phyloP scores from a whole-genome alignment of 2,888 invertebrate species.

The Drosophila silvestris region DNA sequence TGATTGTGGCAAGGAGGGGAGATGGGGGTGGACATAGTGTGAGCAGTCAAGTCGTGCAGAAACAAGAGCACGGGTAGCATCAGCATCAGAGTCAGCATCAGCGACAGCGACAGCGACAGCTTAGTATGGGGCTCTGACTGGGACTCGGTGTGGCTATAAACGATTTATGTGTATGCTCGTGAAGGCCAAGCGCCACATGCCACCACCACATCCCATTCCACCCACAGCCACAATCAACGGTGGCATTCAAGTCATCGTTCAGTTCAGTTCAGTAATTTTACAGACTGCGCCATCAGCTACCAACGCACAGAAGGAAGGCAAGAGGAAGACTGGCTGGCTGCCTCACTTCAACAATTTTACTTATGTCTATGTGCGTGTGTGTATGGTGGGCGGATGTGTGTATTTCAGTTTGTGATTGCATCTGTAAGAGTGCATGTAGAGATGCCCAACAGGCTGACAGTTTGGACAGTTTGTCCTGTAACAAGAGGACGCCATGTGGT shows the following conservation, averaged over 20 bases:
- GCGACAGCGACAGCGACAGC: constrained; percentile 41
- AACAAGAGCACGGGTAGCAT: constrained; percentile 50
- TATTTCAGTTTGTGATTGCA: constrained; percentile 70
- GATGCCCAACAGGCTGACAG: constrained; percentile 46
- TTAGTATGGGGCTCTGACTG: constrained; percentile 41
- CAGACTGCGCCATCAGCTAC: constrained; percentile 75
- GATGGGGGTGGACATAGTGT: constrained; percentile 27
- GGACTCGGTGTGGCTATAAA: constrained; percentile 73
- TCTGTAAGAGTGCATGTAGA: constrained; percentile 59
- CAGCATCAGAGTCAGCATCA: constrained; percentile 45
- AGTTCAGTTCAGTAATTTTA: constrained; percentile 81
- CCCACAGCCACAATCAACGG: constrained; percentile 32
- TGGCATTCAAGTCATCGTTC: constrained; percentile 79
- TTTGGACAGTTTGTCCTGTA: constrained; percentile 40
- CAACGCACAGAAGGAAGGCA: constrained; percentile 62
- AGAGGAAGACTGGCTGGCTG: constrained; percentile 33
- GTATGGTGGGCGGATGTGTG: constrained; percentile 34
- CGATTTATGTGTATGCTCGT: constrained; percentile 76
- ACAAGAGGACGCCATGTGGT: constrained; percentile 3
- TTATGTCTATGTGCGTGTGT: not conserved
- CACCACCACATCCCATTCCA: constrained; percentile 18
- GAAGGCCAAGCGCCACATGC: constrained; percentile 63
- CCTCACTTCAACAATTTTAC: constrained; percentile 12
- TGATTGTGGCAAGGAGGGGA: constrained; percentile 29
- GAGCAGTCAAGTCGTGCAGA: constrained; percentile 74